A percentile compares a stretch with the other conserved stretches of the same genome.
phyloP scores from a whole-genome alignment of 2,888 invertebrate species.

The Helobdella robusta region DNA sequence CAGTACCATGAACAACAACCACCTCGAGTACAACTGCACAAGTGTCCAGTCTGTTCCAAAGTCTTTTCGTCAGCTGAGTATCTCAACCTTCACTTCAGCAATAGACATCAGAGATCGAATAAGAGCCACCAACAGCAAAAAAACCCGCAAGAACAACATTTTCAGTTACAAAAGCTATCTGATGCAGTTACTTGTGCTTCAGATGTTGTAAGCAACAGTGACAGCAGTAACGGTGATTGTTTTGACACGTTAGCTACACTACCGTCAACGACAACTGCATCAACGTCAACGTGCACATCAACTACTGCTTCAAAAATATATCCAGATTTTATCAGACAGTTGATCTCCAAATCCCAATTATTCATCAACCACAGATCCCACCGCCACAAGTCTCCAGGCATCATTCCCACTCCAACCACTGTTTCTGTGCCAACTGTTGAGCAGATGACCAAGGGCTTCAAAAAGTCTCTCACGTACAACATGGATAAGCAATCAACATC shows the following conservation, averaged over 20 bases:
- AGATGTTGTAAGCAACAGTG: background rate
- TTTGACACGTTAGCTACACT: background rate
- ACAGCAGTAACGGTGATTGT: background rate
- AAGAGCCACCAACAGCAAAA: background rate
- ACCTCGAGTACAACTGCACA: constrained; percentile 20
- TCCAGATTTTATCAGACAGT: too few species aligned
- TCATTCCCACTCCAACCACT: constrained; percentile 25
- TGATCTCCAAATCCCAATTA: constrained; percentile 18
- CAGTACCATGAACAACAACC: background rate
- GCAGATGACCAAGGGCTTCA: constrained; percentile 23
- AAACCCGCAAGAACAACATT: background rate
- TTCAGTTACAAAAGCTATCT: background rate
- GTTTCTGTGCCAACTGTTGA: constrained; percentile 27
- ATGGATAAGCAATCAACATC: too few species aligned
- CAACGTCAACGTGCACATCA: background rate
- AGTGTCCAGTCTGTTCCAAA: constrained; percentile 26
- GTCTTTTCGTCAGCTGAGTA: constrained; percentile 25
- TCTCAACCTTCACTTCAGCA: constrained; percentile 23
- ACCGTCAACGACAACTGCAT: background rate
- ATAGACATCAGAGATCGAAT: constrained; percentile 4
- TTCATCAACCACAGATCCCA: background rate
- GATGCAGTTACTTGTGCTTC: background rate
- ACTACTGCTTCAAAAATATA: too few species aligned
- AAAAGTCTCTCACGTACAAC: too few species aligned
- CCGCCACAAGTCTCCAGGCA: background rate